phyloP scores from a whole-genome alignment of 2,113 vertebrate genomes.

The Peromyscus polionotus region DNA sequence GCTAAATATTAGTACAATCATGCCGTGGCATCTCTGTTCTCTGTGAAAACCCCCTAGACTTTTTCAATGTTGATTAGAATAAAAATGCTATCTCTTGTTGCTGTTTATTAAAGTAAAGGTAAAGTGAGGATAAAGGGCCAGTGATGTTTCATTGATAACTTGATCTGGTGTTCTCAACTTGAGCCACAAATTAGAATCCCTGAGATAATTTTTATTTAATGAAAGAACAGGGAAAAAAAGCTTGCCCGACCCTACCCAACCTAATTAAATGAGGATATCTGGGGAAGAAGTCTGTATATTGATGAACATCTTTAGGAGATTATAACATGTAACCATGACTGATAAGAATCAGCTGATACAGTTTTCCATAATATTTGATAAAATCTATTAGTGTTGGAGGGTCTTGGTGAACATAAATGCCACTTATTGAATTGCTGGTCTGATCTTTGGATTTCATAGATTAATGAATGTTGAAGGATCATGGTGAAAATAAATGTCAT shows the following conservation, averaged over 20 bases:
- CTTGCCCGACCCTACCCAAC: not conserved
- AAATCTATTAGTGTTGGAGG: not conserved
- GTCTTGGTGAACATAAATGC: conserved; percentile 28
- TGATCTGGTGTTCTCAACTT: conserved; percentile 30
- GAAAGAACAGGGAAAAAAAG: not conserved
- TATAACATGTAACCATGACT: not conserved
- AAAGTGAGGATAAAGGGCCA: not conserved
- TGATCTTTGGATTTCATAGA: not conserved
- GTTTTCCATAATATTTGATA: not conserved
- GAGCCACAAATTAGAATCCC: conserved; percentile 44
- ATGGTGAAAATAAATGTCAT: conserved; percentile 3
- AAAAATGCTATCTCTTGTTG: conserved; percentile 44
- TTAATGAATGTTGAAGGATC: not conserved
- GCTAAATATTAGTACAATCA: not conserved
- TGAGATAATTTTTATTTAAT: not conserved
- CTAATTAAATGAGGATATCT: conserved; percentile 46
- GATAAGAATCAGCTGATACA: not conserved
- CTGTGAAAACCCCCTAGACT: not conserved
- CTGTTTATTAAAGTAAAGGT: conserved; percentile 47
- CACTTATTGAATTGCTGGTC: not conserved
- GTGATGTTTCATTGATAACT: conserved; percentile 47
- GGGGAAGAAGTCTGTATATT: not conserved
- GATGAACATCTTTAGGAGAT: not conserved
- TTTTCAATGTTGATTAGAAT: conserved; percentile 44
- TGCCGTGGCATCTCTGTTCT: not conserved